A percentile compares a stretch with the other conserved stretches of the same genome.
phyloP scores from a whole-genome alignment of 2,113 vertebrate species.

The Rana temporaria region DNA sequence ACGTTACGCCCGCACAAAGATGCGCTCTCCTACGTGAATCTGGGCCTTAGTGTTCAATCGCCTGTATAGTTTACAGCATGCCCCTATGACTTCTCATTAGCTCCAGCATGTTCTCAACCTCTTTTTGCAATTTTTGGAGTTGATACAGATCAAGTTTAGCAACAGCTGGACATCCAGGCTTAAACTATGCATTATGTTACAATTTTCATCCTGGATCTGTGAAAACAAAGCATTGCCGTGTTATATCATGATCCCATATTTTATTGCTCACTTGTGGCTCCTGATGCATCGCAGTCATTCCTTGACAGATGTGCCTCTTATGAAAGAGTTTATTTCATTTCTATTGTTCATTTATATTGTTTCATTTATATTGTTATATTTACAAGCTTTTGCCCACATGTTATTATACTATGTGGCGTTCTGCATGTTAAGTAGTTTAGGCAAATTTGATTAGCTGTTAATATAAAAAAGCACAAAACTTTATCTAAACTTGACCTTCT shows the following conservation, averaged over 20 bases:
- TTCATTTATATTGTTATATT: not conserved
- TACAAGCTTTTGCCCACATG: not conserved
- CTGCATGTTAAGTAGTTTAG: not conserved
- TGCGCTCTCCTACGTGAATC: no score
- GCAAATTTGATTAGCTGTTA: not conserved
- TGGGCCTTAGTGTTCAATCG: no score
- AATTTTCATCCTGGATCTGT: not conserved
- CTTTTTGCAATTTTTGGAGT: not conserved
- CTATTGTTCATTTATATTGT: not conserved
- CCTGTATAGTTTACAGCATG: no score
- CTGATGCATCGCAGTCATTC: not conserved
- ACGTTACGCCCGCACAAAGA: no score
- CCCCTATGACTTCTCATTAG: no score
- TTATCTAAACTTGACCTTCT: conserved; percentile 32
- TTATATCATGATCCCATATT: not conserved
- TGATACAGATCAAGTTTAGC: not conserved
- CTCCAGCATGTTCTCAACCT: no score
- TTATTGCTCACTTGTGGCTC: not conserved
- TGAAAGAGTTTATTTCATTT: no score
- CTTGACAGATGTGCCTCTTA: not conserved
- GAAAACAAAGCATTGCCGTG: not conserved
- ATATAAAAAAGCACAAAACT: not conserved
- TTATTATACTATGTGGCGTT: not conserved
- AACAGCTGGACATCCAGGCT: not conserved
- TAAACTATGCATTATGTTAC: not conserved